phyloP scores from a whole-genome alignment of 2,888 invertebrate genomes.

The Masnerella sp. region DNA sequence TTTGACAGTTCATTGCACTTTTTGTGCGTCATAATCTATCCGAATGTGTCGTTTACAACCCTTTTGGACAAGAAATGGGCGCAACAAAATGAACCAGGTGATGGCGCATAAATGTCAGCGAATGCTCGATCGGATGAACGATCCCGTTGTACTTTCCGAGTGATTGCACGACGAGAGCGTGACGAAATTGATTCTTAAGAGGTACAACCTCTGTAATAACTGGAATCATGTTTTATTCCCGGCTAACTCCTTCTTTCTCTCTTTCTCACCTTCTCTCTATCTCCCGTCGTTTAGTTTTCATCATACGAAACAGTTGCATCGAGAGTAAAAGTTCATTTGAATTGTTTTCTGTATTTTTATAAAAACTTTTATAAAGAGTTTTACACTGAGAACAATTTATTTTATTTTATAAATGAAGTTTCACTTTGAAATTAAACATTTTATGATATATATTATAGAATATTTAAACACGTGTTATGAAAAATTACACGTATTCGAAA shows the following conservation, averaged over 20 bases:
- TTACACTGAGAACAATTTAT: too few relatives aligned
- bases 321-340: too few relatives aligned
- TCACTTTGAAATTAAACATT: too few relatives aligned
- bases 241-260: conserved; percentile 15
- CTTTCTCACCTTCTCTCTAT: not conserved
- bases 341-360: too few relatives aligned
- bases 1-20: conserved; percentile 53
- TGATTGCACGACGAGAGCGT: conserved; percentile 66
- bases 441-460: too few relatives aligned
- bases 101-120: conserved; percentile 59
- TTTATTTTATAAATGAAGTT: too few relatives aligned
- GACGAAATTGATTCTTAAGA: conserved; percentile 55
- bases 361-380: too few relatives aligned
- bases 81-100: conserved; percentile 67
- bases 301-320: too few relatives aligned
- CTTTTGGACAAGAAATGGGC: conserved; percentile 65
- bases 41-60: conserved; percentile 63
- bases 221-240: conserved; percentile 39
- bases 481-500: too few relatives aligned
- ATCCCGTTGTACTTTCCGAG: conserved; percentile 63
- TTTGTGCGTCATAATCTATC: conserved; percentile 61
- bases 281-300: too few relatives aligned
- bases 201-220: conserved; percentile 33
- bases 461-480: too few relatives aligned
- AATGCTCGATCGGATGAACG: conserved; percentile 54